Percentiles rank a stretch among this genome's conserved stretches.
Conservation (phyloP, 2,888 invertebrate species). For the Cryptus viduatorius region DNA sequence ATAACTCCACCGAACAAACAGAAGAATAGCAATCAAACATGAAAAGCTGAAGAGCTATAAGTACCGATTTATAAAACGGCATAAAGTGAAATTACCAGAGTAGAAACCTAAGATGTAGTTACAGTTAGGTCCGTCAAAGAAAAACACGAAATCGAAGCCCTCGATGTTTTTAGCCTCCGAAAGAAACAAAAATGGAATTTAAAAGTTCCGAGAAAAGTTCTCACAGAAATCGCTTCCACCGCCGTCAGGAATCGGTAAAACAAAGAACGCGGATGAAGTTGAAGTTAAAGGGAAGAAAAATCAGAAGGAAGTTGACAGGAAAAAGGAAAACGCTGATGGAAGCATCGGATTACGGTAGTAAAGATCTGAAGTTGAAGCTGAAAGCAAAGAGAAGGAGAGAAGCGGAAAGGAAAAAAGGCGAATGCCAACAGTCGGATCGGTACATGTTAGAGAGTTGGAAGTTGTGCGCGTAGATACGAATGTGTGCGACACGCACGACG, state of each 20-base stretch:
- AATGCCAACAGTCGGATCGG: no score
- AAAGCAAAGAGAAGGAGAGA: not conserved
- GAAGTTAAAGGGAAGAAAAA: not conserved
- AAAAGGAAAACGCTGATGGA: not conserved
- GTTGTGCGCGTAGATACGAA: constrained; percentile 2
- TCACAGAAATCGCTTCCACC: no score
- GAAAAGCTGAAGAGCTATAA: not conserved
- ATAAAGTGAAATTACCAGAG: no score
- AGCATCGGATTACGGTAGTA: not conserved
- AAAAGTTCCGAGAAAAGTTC: no score
- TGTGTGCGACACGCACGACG: constrained; percentile 5
- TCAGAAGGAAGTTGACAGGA: not conserved
- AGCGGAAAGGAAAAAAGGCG: not conserved
- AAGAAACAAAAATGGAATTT: no score
- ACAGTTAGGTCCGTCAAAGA: no score
- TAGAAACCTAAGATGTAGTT: no score
- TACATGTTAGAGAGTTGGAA: no score
- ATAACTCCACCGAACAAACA: not conserved
- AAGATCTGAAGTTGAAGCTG: not conserved
- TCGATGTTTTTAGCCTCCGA: no score
- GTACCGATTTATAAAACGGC: no score
- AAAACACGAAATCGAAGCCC: no score
- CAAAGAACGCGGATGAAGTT: not conserved
- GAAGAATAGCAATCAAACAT: constrained; percentile 5
- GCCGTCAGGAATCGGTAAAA: no score